Percentiles rank a stretch among this genome's conserved stretches.
Conservation (phyloP, 2,113 vertebrate genomes). For the Phocoena sinus region DNA sequence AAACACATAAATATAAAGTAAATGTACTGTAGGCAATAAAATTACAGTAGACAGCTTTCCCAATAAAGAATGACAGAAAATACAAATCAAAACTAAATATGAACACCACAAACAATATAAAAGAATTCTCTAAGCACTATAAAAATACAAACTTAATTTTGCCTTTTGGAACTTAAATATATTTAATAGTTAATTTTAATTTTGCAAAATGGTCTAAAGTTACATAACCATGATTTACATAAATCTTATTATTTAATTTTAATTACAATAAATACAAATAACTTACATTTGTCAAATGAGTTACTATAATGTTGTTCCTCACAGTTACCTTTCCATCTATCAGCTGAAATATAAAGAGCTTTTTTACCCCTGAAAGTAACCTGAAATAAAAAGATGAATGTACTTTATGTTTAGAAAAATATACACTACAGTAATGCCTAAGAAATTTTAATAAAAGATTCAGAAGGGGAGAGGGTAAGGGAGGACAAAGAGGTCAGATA, state of each 20-base stretch:
- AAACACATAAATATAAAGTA: neutral
- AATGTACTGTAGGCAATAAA: neutral
- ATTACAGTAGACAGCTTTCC: neutral
- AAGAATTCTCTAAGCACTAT: neutral
- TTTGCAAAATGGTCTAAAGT: neutral
- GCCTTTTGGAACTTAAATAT: neutral
- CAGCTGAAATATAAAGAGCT: conserved; percentile 95
- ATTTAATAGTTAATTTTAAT: neutral
- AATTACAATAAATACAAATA: neutral
- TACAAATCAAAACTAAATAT: neutral
- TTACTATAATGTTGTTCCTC: conserved; percentile 91
- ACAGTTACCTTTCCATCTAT: conserved; percentile 94
- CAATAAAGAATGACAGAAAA: neutral
- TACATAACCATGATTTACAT: neutral
- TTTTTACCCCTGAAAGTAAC: conserved; percentile 97
- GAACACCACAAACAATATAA: neutral
- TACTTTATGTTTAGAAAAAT: conserved; percentile 7
- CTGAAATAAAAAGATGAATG: conserved; percentile 79
- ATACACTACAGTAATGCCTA: neutral
- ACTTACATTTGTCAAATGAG: conserved; percentile 96
- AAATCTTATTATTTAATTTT: neutral
- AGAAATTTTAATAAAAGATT: neutral
- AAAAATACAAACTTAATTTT: neutral
- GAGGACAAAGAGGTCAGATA: neutral
- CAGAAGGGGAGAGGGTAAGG: neutral